phyloP scores from a whole-genome alignment of 2,888 invertebrate genomes.

The Steinernema scapterisci region DNA sequence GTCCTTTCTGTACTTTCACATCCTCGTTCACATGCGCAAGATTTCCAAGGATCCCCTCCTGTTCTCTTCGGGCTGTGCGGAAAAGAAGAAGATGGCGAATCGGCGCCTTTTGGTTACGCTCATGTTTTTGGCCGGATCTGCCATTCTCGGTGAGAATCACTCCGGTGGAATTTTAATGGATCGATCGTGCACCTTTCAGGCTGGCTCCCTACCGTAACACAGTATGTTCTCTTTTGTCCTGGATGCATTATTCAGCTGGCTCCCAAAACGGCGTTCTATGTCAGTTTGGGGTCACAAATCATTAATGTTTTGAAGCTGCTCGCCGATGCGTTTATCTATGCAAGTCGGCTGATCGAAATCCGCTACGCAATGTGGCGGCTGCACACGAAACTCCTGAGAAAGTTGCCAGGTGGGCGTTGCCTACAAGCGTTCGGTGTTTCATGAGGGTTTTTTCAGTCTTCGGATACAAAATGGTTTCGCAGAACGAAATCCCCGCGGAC shows the following conservation, averaged over 20 bases:
- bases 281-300: slow-evolving; percentile 50
- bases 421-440: background rate
- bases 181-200: slow-evolving; percentile 31
- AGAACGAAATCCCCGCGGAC: slow-evolving; percentile 46
- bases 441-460: background rate
- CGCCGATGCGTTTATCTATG: slow-evolving; percentile 76
- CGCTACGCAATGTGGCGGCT: slow-evolving; percentile 67
- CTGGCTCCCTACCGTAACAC: slow-evolving; percentile 56
- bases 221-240: slow-evolving; percentile 49
- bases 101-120: slow-evolving; percentile 58
- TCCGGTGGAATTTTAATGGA: background rate
- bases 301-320: slow-evolving; percentile 69
- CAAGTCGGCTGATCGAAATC: slow-evolving; percentile 76
- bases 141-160: slow-evolving; percentile 45
- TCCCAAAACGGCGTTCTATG: slow-evolving; percentile 38
- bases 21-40: slow-evolving; percentile 57
- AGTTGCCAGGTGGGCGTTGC: background rate
- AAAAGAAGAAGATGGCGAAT: slow-evolving; percentile 49
- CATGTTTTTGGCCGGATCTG: slow-evolving; percentile 58
- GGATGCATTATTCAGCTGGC: slow-evolving; percentile 46
- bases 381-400: slow-evolving; percentile 16
- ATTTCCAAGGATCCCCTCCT: slow-evolving; percentile 49
- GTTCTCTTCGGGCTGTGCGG: slow-evolving; percentile 41
- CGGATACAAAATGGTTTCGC: slow-evolving; percentile 25
- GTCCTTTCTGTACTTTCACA: slow-evolving; percentile 58